A percentile compares a stretch with the other conserved stretches of the same genome.
These are phyloP conservation scores for Erythrocercus mccallii DNA, from an alignment of 2,113 vertebrate genomes.

Conservation along the genomic window DNA sequence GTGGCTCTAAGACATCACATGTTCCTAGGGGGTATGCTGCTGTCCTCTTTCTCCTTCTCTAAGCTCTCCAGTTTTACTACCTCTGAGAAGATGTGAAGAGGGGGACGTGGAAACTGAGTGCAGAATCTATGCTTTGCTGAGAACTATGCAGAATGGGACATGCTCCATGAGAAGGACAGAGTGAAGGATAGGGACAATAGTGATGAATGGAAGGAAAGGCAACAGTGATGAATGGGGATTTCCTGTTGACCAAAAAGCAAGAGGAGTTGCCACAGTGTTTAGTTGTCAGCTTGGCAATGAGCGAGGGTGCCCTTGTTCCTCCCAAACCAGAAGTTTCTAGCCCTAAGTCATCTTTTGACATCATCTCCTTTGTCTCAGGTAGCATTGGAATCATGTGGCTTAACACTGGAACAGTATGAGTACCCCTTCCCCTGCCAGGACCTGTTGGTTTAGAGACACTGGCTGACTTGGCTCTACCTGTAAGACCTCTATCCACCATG, in stretches of 20 bases:
- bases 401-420: not conserved
- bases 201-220: not conserved
- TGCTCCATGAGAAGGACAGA: too few relatives aligned
- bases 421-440: not conserved
- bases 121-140: not conserved
- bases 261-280: not conserved
- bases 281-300: not conserved
- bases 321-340: not conserved
- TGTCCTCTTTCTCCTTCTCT: not conserved
- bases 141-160: not conserved
- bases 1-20: not conserved
- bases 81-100: not conserved
- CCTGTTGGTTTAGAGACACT: not conserved
- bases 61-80: not conserved
- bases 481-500: not conserved
- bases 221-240: not conserved
- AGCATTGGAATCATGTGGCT: not conserved
- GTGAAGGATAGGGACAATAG: not conserved
- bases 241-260: not conserved
- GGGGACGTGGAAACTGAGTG: not conserved
- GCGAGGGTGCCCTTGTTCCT: not conserved
- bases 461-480: not conserved
- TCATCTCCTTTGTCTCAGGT: not conserved
- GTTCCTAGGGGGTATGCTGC: rapidly evolving
- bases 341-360: not conserved